A percentile compares a stretch with the other conserved stretches of the same genome.
phyloP scores from a whole-genome alignment of 2,888 invertebrate species.

The Epsilonema sp. region DNA sequence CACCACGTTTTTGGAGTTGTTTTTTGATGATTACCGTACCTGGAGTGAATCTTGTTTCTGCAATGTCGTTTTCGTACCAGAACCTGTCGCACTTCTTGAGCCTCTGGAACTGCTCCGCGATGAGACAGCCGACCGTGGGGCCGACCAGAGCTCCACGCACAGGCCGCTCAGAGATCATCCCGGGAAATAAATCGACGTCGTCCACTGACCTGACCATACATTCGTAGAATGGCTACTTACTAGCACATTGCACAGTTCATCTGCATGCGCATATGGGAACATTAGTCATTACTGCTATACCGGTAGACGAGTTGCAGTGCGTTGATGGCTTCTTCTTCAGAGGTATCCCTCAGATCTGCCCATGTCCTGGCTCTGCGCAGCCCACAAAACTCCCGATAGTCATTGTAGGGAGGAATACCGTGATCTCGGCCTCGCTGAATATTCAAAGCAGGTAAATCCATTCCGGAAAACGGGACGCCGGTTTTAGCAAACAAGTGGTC shows the following conservation, averaged over 20 bases:
- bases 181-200: conserved; percentile 82
- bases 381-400: conserved; percentile 48
- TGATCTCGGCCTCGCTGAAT: conserved; percentile 69
- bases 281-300: conserved; percentile 2
- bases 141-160: conserved; percentile 64
- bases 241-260: background rate
- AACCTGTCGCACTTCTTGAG: conserved; percentile 64
- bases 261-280: background rate
- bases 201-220: conserved; percentile 50
- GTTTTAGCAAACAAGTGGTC: conserved; percentile 76
- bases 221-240: too few species aligned
- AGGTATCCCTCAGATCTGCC: conserved; percentile 52
- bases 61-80: conserved; percentile 47
- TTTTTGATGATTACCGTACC: conserved; percentile 10
- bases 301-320: conserved; percentile 2
- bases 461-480: conserved; percentile 67
- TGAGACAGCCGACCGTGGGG: conserved; percentile 78
- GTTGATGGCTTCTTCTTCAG: conserved; percentile 43
- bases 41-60: conserved; percentile 22
- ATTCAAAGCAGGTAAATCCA: conserved; percentile 75
- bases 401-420: conserved; percentile 55
- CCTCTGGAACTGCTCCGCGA: conserved; percentile 53
- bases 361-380: conserved; percentile 60
- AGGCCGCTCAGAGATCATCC: conserved; percentile 59
- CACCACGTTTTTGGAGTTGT: too few species aligned